Evolutionary conservation across 1,140 invertebrate genomes (phyloP).

Genomic region (Psix sp.): DNA sequence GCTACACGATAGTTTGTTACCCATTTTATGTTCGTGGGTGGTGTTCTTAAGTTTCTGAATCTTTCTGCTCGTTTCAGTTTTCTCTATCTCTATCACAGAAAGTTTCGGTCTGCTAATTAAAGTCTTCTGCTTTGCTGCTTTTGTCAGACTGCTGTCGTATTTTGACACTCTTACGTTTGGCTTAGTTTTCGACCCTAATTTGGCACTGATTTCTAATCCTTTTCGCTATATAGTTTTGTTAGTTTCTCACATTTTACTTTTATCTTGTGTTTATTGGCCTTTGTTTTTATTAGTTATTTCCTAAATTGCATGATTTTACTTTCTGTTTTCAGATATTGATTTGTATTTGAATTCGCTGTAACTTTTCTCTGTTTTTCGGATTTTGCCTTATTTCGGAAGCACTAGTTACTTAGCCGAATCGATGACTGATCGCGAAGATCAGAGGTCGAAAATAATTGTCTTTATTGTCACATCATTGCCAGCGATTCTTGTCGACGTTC

Average conservation of each 20-base stretch:
- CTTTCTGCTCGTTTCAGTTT: conserved; percentile 7
- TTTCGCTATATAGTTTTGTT: conserved; percentile 12
- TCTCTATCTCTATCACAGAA: conserved; percentile 51
- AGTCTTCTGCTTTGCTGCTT: conserved; percentile 55
- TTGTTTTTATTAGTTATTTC: conserved; percentile 30
- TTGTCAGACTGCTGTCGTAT: conserved; percentile 48
- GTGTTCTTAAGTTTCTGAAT: conserved; percentile 35
- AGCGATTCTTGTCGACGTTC: conserved; percentile 66
- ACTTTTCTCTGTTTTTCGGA: conserved; percentile 18
- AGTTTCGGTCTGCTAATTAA: conserved; percentile 56
- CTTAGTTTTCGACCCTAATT: conserved; percentile 60
- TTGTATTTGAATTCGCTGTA: conserved; percentile 26
- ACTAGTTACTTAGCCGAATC: conserved; percentile 66
- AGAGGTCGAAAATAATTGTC: conserved; percentile 67
- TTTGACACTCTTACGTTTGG: conserved; percentile 62
- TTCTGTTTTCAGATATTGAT: conserved; percentile 19
- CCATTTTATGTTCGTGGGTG: too few relatives aligned
- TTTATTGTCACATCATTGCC: conserved; percentile 77
- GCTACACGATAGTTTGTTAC: conserved; percentile 96
- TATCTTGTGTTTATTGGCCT: conserved; percentile 24
- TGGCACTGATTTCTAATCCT: conserved; percentile 59
- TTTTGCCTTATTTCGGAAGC: conserved; percentile 68
- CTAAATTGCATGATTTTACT: conserved; percentile 8
- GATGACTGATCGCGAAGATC: conserved; percentile 66
- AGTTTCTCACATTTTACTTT: conserved; percentile 19